Conservation (phyloP, 2,113 vertebrate species). For the Amblyopsis rosae region DNA sequence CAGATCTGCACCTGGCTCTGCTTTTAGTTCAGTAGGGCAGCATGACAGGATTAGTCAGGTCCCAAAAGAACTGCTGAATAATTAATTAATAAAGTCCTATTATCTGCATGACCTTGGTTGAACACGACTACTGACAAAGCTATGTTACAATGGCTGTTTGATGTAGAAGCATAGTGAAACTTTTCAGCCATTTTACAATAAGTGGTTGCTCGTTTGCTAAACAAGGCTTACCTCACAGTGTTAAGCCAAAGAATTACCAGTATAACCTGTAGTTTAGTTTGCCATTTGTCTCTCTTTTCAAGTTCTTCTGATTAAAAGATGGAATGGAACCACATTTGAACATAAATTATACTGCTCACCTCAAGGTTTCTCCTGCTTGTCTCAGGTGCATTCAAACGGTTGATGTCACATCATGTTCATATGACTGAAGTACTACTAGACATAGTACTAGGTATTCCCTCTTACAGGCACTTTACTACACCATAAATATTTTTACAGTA, state of each 20-base stretch:
- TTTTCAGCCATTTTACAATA: not conserved
- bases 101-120: slow-evolving; percentile 28
- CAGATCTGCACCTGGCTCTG: slow-evolving; percentile 39
- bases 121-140: slow-evolving; percentile 9
- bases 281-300: too few species aligned
- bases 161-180: not conserved
- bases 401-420: slow-evolving; percentile 19
- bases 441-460: too few species aligned
- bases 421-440: not conserved
- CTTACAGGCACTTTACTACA: too few species aligned
- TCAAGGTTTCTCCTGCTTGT: slow-evolving; percentile 22
- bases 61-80: slow-evolving; percentile 39
- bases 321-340: not conserved
- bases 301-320: too few species aligned
- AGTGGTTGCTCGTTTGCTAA: too few species aligned
- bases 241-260: too few species aligned
- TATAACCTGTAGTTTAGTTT: too few species aligned
- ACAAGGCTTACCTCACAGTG: too few species aligned
- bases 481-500: too few species aligned
- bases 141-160: slow-evolving; percentile 14
- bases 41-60: slow-evolving; percentile 38
- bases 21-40: slow-evolving; percentile 48
- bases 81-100: slow-evolving; percentile 28
- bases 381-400: not conserved
- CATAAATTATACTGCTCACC: slow-evolving; percentile 26